Evolutionary conservation across 2,797 vertebrate genomes (phyloP).

Genomic region (Lepus oiostolus): DNA sequence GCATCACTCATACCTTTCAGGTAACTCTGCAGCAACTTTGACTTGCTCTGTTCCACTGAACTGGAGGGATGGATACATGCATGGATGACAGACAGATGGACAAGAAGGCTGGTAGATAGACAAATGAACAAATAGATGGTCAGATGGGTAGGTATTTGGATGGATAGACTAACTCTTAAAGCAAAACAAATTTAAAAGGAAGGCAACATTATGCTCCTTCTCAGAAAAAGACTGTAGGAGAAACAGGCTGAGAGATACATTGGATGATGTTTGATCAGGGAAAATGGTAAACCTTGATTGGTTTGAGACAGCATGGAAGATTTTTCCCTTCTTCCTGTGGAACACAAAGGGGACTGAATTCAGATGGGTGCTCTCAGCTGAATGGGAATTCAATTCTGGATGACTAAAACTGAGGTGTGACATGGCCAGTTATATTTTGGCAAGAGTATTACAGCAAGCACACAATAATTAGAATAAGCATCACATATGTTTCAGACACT

Average conservation of each 20-base stretch:
- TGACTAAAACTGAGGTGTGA: not conserved
- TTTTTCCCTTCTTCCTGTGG: not conserved
- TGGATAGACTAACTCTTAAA: not conserved
- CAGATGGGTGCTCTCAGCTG: not conserved
- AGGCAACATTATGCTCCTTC: not conserved
- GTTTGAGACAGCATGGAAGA: not conserved
- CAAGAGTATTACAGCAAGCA: slow-evolving; percentile 33
- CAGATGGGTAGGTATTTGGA: not conserved
- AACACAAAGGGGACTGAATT: not conserved
- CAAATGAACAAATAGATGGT: not conserved
- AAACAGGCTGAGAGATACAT: not conserved
- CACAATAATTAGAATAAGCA: slow-evolving; percentile 27
- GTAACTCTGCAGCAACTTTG: not conserved
- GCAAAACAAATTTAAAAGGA: not conserved
- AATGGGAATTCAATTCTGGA: not conserved
- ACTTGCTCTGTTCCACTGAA: not conserved
- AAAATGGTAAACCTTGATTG: not conserved
- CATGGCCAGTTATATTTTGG: not conserved
- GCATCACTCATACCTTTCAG: not conserved
- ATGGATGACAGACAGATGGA: not conserved
- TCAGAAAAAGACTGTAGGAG: not conserved
- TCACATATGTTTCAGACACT: slow-evolving; percentile 2
- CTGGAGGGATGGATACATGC: not conserved
- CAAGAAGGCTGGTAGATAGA: not conserved
- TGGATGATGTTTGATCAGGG: not conserved